phyloP scores from a whole-genome alignment of 2,797 vertebrate genomes.

The Vultur gryphus region DNA sequence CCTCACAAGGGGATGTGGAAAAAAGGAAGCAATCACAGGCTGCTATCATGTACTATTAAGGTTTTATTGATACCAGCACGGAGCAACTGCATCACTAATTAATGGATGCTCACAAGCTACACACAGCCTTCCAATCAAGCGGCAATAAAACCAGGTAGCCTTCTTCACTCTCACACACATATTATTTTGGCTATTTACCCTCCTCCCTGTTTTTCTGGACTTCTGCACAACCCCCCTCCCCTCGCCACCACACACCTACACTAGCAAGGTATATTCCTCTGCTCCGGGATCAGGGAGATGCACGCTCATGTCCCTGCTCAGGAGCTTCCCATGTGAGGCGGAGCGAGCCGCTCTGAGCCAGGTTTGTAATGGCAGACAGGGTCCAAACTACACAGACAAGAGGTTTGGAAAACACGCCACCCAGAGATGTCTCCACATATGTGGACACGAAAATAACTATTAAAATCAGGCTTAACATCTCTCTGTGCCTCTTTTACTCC shows the following conservation, averaged over 20 bases:
- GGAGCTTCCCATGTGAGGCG: accelerated
- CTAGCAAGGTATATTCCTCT: background rate
- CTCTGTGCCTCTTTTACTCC: background rate
- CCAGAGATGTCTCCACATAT: background rate
- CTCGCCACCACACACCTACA: background rate
- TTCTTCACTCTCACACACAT: background rate
- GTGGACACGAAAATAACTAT: background rate
- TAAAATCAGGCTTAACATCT: background rate
- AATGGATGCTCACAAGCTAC: slow-evolving; percentile 27
- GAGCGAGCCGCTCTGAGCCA: background rate
- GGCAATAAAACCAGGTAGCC: background rate
- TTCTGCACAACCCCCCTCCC: background rate
- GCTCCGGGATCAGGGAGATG: background rate
- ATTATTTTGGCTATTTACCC: background rate
- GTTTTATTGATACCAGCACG: slow-evolving; percentile 40
- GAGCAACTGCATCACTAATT: slow-evolving; percentile 41
- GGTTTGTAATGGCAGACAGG: background rate
- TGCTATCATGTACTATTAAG: slow-evolving; percentile 1
- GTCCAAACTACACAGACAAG: background rate
- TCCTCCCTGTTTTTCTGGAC: background rate
- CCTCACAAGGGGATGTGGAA: background rate
- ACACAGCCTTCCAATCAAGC: background rate
- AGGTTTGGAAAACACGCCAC: background rate
- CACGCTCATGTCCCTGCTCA: background rate
- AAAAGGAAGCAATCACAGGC: slow-evolving; percentile 15